Conservation (phyloP, 2,113 vertebrate species). For the Tragelaphus scriptus region DNA sequence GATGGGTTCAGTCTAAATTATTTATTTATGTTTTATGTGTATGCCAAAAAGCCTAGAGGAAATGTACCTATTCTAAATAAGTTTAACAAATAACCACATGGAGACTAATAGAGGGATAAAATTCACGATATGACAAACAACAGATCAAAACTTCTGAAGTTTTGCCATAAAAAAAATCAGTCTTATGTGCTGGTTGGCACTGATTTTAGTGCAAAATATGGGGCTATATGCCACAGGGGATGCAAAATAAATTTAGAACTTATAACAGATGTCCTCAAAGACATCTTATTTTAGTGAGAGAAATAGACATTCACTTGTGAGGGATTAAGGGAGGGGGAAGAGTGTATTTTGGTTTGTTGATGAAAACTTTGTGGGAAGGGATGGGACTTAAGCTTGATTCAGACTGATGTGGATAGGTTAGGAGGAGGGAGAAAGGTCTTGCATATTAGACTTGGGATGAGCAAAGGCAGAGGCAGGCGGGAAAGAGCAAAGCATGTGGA, state of each 20-base stretch:
- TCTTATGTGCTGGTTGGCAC: background rate
- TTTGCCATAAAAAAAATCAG: background rate
- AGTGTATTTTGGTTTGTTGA: background rate
- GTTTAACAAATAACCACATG: constrained; percentile 27
- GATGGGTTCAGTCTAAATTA: background rate
- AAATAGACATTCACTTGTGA: background rate
- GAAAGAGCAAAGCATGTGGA: background rate
- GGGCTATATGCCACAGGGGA: background rate
- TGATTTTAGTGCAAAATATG: background rate
- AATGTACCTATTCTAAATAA: background rate
- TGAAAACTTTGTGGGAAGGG: background rate
- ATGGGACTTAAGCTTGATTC: background rate
- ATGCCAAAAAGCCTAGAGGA: constrained; percentile 21
- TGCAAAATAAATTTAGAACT: constrained; percentile 1
- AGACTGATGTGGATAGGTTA: background rate
- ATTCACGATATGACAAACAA: background rate
- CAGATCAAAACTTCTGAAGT: constrained; percentile 21
- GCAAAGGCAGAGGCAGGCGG: background rate
- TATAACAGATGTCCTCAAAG: background rate
- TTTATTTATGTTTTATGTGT: background rate
- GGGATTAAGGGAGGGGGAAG: background rate
- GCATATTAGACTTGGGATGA: background rate
- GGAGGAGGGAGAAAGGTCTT: background rate
- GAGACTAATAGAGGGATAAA: background rate
- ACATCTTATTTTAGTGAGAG: background rate